A percentile compares a stretch with the other conserved stretches of the same genome.
Conservation (phyloP, 2,113 vertebrate genomes). For the Sceloporus tristichus region DNA sequence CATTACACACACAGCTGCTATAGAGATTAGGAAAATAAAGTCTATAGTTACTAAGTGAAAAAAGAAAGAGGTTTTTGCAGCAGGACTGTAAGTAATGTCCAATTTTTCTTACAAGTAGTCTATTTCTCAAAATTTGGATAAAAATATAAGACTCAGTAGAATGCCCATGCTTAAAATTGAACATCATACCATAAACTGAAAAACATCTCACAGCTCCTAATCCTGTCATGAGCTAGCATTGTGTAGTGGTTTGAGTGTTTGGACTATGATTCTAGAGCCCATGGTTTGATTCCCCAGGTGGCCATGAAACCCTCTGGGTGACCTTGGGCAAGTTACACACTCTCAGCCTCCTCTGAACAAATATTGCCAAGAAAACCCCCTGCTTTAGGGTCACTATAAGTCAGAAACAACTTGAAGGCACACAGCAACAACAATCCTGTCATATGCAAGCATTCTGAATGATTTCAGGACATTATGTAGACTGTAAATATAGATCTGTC, state of each 20-base stretch:
- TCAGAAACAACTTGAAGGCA: no score
- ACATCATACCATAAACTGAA: slow-evolving; percentile 2
- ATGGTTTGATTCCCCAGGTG: no score
- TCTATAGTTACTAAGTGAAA: slow-evolving; percentile 11
- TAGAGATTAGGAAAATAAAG: neutral
- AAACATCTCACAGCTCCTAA: neutral
- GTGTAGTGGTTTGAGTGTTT: no score
- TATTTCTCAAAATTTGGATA: neutral
- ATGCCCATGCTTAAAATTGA: slow-evolving; percentile 7
- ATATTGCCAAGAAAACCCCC: no score
- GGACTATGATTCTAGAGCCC: no score
- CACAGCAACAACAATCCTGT: no score
- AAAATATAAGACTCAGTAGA: neutral
- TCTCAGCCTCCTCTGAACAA: no score
- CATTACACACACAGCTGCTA: slow-evolving; percentile 13
- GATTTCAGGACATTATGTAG: neutral
- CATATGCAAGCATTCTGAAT: neutral
- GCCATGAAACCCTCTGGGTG: no score
- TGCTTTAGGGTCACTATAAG: no score
- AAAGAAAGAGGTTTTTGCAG: neutral
- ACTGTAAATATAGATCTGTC: neutral
- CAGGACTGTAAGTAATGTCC: neutral
- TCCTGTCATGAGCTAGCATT: neutral
- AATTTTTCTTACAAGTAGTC: neutral
- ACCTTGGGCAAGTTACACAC: no score